phyloP scores from a whole-genome alignment of 92 coral and sea anemone species.

The Anthopleura xanthogrammica region DNA sequence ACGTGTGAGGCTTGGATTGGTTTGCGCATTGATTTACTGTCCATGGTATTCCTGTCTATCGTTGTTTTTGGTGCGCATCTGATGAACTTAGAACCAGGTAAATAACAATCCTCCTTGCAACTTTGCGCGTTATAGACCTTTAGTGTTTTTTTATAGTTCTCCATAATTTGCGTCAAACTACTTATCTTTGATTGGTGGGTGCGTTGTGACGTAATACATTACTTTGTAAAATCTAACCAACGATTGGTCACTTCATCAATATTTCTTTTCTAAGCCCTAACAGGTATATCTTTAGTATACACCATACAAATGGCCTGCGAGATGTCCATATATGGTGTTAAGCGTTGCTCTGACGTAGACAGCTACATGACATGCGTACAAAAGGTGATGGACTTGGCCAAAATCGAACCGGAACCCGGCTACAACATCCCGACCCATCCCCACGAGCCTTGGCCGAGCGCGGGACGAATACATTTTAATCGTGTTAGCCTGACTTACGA shows the following conservation, averaged over 20 bases:
- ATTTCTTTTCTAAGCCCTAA: conserved; percentile 42
- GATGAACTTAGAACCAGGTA: conserved; percentile 65
- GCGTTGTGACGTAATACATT: no score
- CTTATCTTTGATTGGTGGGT: no score
- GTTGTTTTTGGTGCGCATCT: conserved; percentile 69
- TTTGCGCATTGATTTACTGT: conserved; percentile 70
- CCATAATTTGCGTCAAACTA: no score
- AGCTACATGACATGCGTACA: conserved; percentile 78
- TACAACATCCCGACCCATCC: conserved; percentile 69
- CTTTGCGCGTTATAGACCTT: background rate
- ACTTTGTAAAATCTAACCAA: no score
- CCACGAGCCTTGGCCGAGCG: conserved; percentile 84
- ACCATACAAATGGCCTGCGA: conserved; percentile 76
- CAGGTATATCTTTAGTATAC: conserved; percentile 68
- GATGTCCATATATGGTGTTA: conserved; percentile 68
- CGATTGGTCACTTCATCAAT: no score
- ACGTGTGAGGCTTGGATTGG: conserved; percentile 81
- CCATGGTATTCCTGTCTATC: conserved; percentile 54
- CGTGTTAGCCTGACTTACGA: conserved; percentile 61
- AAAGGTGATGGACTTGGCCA: conserved; percentile 56
- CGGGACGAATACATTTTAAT: conserved; percentile 58
- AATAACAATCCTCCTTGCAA: background rate
- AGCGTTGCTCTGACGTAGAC: conserved; percentile 73
- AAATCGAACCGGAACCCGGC: conserved; percentile 76
- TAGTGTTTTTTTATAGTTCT: background rate